These are phyloP conservation scores for Archips crataeganus DNA, from an alignment of 2,888 invertebrate species.

Conservation along the genomic window DNA sequence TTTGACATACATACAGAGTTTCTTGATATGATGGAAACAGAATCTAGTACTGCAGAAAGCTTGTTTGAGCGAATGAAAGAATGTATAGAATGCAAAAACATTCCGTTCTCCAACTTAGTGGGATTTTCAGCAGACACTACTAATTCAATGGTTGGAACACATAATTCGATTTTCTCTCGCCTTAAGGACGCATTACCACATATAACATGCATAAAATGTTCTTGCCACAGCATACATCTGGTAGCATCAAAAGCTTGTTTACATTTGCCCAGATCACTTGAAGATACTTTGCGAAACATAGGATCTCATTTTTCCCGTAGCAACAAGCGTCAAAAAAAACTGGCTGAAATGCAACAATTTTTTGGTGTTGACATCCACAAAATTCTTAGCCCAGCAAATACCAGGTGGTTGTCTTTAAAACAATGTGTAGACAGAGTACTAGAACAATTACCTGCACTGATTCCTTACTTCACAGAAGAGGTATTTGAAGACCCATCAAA, in stretches of 20 bases:
- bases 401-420: slow-evolving; percentile 27
- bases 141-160: slow-evolving; percentile 21
- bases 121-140: slow-evolving; percentile 27
- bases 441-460: not conserved
- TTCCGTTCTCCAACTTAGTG: slow-evolving; percentile 6
- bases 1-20: slow-evolving; percentile 6
- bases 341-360: not conserved
- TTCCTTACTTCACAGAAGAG: not conserved
- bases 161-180: slow-evolving; percentile 16
- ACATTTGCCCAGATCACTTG: slow-evolving; percentile 9
- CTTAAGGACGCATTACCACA: slow-evolving; percentile 6
- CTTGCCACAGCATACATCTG: slow-evolving; percentile 13
- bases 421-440: slow-evolving; percentile 25
- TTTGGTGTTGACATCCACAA: slow-evolving; percentile 14
- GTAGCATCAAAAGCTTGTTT: slow-evolving; percentile 23
- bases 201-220: slow-evolving; percentile 23
- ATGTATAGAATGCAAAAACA: slow-evolving; percentile 13
- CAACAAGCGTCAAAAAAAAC: slow-evolving; percentile 15
- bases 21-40: slow-evolving; percentile 20
- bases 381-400: slow-evolving; percentile 18
- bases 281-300: slow-evolving; percentile 17
- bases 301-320: slow-evolving; percentile 17
- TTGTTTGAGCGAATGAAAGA: slow-evolving; percentile 12
- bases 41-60: slow-evolving; percentile 10
- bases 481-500: slow-evolving; percentile 18